phyloP scores from a whole-genome alignment of 2,888 invertebrate genomes.

The Tineola bisselliella region DNA sequence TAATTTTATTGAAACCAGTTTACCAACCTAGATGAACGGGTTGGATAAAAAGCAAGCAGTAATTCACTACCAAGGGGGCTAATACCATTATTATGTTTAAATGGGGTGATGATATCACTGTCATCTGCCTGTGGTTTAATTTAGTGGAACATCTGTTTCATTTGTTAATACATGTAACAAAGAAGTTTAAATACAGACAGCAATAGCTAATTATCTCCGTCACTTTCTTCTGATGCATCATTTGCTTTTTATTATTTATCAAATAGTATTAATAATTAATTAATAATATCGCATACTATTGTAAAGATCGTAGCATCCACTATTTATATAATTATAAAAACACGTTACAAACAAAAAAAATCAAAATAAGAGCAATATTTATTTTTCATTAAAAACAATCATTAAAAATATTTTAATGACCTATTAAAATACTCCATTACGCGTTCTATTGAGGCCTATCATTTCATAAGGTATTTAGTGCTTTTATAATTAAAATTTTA shows the following conservation, averaged over 20 bases:
- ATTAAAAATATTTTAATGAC: not conserved
- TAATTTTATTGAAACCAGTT: constrained; percentile 30
- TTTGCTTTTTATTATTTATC: not conserved
- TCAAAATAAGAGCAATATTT: too few relatives aligned
- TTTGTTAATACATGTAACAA: not conserved
- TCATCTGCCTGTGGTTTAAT: not conserved
- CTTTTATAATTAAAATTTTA: constrained; percentile 2
- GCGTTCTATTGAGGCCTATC: not conserved
- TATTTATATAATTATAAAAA: too few relatives aligned
- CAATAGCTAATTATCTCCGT: not conserved
- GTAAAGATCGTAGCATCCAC: too few relatives aligned
- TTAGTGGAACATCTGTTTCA: constrained; percentile 11
- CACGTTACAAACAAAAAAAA: too few relatives aligned
- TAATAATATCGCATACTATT: not conserved
- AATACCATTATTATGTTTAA: constrained; percentile 9
- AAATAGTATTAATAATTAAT: not conserved
- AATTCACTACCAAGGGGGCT: not conserved
- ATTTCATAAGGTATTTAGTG: not conserved
- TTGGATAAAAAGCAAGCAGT: constrained; percentile 5
- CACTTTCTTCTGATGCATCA: not conserved
- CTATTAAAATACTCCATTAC: not conserved
- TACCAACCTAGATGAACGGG: constrained; percentile 25
- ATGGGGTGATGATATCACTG: constrained; percentile 14
- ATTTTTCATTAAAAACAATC: too few relatives aligned
- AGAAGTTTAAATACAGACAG: not conserved